Base-by-base conservation (phyloP, 1,140 invertebrate genomes). In the Atopsyche davidsoni region DNA sequence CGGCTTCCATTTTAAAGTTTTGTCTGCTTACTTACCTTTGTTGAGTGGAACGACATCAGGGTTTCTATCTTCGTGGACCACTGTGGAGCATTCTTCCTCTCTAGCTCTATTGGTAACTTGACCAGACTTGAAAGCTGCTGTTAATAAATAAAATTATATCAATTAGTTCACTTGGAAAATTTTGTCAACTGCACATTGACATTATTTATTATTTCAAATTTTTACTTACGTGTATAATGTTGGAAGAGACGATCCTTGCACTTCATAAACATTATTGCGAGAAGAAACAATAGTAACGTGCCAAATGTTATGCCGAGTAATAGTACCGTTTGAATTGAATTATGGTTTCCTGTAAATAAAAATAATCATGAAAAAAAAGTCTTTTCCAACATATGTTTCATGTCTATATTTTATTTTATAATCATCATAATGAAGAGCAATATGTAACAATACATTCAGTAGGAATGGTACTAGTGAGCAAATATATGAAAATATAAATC, bases 81-180 rank as follows among this genome's bases (percentile, higher is more conserved):
- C 46, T 14, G 46, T 53, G 10, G 55, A 41, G 35, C 49, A 57
- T 21, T 50, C 51, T 46, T 57, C 55, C 14, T 57, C 55, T 46
- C 55, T 32, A 28, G 53, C 22, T 13, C 44, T 50, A 10, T 50
- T 53, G 28, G 35, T 25, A 17, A 43, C 48, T 36, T 57, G 55
- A 22, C 46, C 36, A 22, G 54, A 35, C 38, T 57, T 57, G 18
- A 48, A 40, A 46, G 53, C 55, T 13, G 45, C 55, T 57, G 34
- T 14, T 14, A 9, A 40, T 3, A 40, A 40, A 40, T 16, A 40
- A 16, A 40, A 19, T 19, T 40, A 22, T 4, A 40, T 40, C n/a
- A 28, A 28, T 28, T 28, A 9, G 25, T 28, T 7, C 7, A 28
- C 25, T 13, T 7, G 13, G 7, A 9, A 28, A 28, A 14, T 35